These are phyloP conservation scores for Pangasius djambal DNA, from an alignment of 2,797 vertebrate species.

Conservation along the genomic window DNA sequence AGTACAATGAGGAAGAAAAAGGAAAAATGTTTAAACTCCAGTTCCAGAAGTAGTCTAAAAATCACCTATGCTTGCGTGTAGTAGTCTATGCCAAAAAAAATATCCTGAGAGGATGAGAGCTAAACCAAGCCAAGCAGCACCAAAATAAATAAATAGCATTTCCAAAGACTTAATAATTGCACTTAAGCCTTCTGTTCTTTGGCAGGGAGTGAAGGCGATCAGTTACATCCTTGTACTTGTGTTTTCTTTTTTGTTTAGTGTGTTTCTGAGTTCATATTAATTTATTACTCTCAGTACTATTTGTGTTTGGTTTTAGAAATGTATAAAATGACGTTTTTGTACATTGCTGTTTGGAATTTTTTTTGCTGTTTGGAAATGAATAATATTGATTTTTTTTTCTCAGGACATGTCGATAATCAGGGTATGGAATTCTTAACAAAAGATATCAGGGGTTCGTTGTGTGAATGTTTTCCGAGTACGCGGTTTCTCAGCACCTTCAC, in stretches of 20 bases:
- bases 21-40: background rate
- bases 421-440: background rate
- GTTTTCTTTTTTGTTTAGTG: background rate
- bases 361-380: background rate
- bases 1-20: conserved; percentile 61
- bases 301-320: conserved; percentile 11
- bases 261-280: conserved; percentile 39
- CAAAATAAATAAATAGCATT: conserved; percentile 68
- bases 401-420: background rate
- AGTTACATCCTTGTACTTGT: background rate
- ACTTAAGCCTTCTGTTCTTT: conserved; percentile 48
- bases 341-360: background rate
- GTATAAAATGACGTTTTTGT: conserved; percentile 16
- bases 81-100: conserved; percentile 34
- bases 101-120: conserved; percentile 33
- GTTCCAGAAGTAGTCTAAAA: background rate
- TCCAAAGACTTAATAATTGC: conserved; percentile 73
- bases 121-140: conserved; percentile 61
- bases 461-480: background rate
- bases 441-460: background rate
- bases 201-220: background rate
- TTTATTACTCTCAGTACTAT: conserved; percentile 45
- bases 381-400: background rate
- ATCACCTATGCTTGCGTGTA: background rate
- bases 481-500: background rate